Conservation (phyloP, 2,888 invertebrate species). For the Diachrysia chrysitis region DNA sequence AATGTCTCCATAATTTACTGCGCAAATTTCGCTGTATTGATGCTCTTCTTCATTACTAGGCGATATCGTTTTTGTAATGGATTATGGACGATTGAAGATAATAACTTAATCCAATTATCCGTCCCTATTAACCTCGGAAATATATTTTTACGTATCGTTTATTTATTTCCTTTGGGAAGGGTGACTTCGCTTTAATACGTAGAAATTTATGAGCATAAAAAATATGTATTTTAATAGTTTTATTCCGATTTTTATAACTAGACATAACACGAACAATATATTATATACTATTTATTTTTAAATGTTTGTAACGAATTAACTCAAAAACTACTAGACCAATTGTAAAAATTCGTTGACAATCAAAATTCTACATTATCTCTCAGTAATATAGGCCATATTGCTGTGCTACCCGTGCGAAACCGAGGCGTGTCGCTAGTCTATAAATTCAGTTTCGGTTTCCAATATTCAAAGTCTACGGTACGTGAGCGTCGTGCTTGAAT, state of each 20-base stretch:
- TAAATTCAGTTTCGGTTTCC: neutral
- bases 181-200: neutral
- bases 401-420: no score
- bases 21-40: neutral
- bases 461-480: slow-evolving; percentile 4
- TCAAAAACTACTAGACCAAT: no score
- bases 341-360: no score
- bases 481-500: neutral
- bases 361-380: no score
- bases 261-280: no score
- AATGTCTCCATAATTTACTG: neutral
- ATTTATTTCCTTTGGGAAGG: neutral
- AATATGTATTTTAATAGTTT: no score
- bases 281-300: no score
- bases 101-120: neutral
- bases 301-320: no score
- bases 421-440: no score
- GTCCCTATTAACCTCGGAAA: neutral
- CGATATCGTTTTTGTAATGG: neutral
- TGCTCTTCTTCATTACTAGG: neutral
- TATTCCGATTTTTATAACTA: no score
- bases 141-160: neutral
- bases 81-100: neutral
- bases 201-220: no score
- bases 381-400: no score